Evolutionary conservation across 2,797 vertebrate species (phyloP).

Genomic region (Heterohyrax brucei): DNA sequence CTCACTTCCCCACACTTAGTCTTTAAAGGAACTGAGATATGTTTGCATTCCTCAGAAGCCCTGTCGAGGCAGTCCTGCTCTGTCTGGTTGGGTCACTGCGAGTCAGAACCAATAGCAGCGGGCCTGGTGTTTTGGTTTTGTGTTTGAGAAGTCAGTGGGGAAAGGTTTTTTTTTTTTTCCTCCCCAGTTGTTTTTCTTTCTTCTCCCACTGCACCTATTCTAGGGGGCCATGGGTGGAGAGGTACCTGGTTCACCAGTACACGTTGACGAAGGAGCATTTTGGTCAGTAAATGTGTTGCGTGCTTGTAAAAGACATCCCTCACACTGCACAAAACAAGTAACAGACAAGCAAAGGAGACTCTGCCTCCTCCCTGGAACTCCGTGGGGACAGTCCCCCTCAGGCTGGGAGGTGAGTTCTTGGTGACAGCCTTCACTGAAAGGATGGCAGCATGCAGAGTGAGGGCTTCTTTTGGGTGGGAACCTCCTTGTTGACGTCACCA

Average conservation of each 20-base stretch:
- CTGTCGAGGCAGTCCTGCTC: too few relatives aligned
- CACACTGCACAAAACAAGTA: background rate
- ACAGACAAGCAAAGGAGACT: background rate
- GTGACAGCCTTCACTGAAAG: rapidly evolving
- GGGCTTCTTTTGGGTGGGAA: background rate
- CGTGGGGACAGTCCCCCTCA: background rate
- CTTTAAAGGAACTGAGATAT: background rate
- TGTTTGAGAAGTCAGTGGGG: background rate
- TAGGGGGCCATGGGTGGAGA: background rate
- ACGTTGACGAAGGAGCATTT: background rate
- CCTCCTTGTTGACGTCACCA: background rate
- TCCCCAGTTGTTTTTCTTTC: background rate
- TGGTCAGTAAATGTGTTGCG: slow-evolving; percentile 1
- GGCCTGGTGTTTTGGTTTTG: background rate
- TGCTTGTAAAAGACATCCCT: background rate
- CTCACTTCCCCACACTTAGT: background rate
- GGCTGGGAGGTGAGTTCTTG: background rate
- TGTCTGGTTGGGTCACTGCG: too few relatives aligned
- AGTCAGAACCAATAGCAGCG: too few relatives aligned
- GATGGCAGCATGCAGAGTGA: background rate
- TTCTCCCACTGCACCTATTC: background rate
- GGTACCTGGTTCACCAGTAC: background rate
- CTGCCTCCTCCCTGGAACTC: background rate
- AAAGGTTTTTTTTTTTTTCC: background rate
- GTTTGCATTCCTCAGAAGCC: background rate